Conservation (phyloP, 2,113 vertebrate species). For the Ia io region DNA sequence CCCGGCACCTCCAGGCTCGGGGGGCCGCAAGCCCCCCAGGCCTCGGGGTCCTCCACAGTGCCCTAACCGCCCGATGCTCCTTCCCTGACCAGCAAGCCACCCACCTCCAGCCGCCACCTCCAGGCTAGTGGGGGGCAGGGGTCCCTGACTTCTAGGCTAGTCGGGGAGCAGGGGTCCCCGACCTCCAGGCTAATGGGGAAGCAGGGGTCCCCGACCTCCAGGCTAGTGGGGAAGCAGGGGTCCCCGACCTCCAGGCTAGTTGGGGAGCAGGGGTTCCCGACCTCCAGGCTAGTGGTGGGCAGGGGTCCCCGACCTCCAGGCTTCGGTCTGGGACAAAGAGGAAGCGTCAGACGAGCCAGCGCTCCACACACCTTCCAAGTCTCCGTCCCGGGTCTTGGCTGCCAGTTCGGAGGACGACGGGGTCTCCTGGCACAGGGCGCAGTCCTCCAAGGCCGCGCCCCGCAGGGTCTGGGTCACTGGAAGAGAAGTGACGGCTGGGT, state of each 20-base stretch:
- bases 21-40: neutral
- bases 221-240: no score
- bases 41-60: neutral
- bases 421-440: constrained; percentile 95
- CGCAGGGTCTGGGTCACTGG: constrained; percentile 88
- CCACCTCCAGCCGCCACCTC: neutral
- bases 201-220: no score
- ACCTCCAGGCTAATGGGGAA: no score
- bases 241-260: no score
- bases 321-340: neutral
- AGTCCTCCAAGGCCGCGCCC: constrained; percentile 92
- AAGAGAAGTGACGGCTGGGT: neutral
- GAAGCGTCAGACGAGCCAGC: accelerated
- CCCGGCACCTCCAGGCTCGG: neutral
- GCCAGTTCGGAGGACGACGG: constrained; percentile 93
- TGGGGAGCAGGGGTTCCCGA: no score
- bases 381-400: constrained; percentile 92
- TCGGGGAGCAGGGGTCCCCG: no score
- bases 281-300: no score
- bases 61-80: no score
- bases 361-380: constrained; percentile 91
- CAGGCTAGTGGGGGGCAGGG: no score
- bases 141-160: no score
- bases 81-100: neutral
- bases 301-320: no score